Base-by-base conservation (phyloP, 2,113 vertebrate species). In the Myanophis thanlyinensis region DNA sequence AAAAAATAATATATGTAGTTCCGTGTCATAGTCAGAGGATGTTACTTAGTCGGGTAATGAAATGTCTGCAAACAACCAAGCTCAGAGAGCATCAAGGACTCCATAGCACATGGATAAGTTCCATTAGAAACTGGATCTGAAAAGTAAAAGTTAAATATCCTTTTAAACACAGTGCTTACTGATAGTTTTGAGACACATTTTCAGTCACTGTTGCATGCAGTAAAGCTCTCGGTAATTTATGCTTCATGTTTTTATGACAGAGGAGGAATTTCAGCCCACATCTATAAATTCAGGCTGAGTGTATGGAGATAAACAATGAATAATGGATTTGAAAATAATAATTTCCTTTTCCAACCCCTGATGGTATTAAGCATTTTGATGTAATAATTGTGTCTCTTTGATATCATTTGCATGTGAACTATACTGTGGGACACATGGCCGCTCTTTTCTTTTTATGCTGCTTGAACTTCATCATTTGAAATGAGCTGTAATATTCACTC, bases 341-440 rank as follows among this genome's bases (percentile, higher is more conserved):
- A 30, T 88, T 3, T 86, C 89, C 11, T 85, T 93, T 6, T 27
- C 13, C 85, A 94, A 23, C 67, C 89, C 67, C 5, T 90, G 4
- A 35, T 25, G 25, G 56, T 54, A 18, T 89, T 89, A 85, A 0
- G 54, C 4, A 12, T 53, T 4, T 85, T 47, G 13, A 46, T 90
- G 20, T 27, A 44, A 46, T 49, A 15, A 1, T 85, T 91, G 87
- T 1, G 0, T 52, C 90, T 93, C 91, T 85, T 47, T 48, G 0
- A 0, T 20, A 1, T 89, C 51, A 90, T 88, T 7, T 92, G 46
- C 0, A 2, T 0, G 3, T 54, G 91, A 48, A 51, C 10, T 49
- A 92, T 88, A 96, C 48, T 3, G 84, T 93, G 89, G 49, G 91
- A 93, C 93, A 91, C 90, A 94, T 67, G 90, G 87, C 95, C 94